Base-by-base conservation (phyloP, 2,113 vertebrate genomes). In the Acrocephalus arundinaceus region DNA sequence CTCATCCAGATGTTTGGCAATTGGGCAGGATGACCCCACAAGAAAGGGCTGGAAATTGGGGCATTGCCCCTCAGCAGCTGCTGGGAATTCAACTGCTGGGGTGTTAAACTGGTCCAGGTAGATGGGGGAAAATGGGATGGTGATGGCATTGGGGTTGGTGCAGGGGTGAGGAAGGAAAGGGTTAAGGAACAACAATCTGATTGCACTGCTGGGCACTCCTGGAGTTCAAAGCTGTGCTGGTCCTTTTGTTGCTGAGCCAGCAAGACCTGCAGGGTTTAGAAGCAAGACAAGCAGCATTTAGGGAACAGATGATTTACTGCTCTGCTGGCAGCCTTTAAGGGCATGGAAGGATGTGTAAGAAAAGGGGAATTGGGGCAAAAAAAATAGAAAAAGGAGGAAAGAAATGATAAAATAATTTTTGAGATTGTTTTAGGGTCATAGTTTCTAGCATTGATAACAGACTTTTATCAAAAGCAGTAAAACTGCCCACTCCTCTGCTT, bases 161-260 rank as follows among this genome's bases (percentile, higher is more conserved):
- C 33, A 45, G 49, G 71, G 55, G 6, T 46, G 82, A 62, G 92
- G 75, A 66, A 45, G 85, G 65, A 21, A 76, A 33, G 78, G 1
- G 41, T 58, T 86, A 70, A 80, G 75, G 25, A 58, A 7, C 51
- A 63, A 11, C 9, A 15, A 2, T 39, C 30, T 72, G 58, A 5
- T 30, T 65, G 61, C 31, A 2, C 5, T 85, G 70, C 74, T 83
- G 90, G 71, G 62, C 78, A 57, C 45, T 13, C 49, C 65, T 65
- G 88, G 79, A 80, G 73, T 71, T 74, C 77, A 77, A 2, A 78
- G 93, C 77, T 66, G 9, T 10, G 63, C 85, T 85, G 17, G 51
- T 61, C 54, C 85, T 85, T 45, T 49, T 27, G 74, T 17, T 94
- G 94, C 94, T 95, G 90, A 96, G 86, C 75, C 75, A 93, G 92